Evolutionary conservation across 2,113 vertebrate genomes (phyloP).

Genomic region (Prunella himalayana): DNA sequence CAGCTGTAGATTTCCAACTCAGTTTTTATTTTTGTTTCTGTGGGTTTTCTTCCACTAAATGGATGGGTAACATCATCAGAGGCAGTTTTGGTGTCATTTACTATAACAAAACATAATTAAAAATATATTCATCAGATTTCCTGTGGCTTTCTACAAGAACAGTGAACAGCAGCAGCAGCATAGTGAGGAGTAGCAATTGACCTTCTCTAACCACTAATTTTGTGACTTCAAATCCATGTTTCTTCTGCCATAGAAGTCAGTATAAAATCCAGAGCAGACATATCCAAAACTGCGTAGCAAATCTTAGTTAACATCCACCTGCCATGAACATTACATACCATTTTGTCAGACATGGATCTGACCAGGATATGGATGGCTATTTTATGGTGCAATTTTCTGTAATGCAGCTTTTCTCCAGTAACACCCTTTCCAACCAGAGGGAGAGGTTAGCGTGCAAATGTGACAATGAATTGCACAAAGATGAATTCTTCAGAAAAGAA

Average conservation of each 20-base stretch:
- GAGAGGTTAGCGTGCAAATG: neutral
- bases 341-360: conserved; percentile 52
- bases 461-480: neutral
- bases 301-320: conserved; percentile 46
- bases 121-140: conserved; percentile 39
- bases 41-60: conserved; percentile 4
- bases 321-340: conserved; percentile 33
- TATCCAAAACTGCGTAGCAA: conserved; percentile 7
- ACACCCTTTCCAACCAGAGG: neutral
- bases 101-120: conserved; percentile 31
- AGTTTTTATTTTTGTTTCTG: conserved; percentile 40
- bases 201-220: neutral
- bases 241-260: neutral
- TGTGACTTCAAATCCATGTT: neutral
- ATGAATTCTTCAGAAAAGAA: neutral
- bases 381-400: conserved; percentile 58
- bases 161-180: neutral
- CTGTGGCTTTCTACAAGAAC: neutral
- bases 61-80: neutral
- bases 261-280: neutral
- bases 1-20: conserved; percentile 38
- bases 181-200: neutral
- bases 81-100: neutral
- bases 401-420: neutral
- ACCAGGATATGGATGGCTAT: conserved; percentile 32